Base-by-base conservation (phyloP, 2,797 vertebrate genomes). In the Enteromius paludinosus region DNA sequence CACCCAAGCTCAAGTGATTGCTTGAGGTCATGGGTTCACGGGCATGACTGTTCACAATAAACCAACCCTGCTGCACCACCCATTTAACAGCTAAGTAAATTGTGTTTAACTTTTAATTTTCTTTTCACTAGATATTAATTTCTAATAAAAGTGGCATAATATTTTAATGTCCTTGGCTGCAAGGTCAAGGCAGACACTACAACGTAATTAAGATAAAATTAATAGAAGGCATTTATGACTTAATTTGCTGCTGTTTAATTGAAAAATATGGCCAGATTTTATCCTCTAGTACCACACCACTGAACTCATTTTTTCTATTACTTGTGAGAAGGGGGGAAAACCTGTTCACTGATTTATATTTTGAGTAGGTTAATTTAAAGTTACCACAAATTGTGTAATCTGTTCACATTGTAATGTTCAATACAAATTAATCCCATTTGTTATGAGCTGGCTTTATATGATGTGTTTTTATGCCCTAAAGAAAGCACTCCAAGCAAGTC, bases 161-260 rank as follows among this genome's bases (percentile, higher is more conserved):
- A 86, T 85, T 84, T 86, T 80, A 83, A 33, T 85, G 86, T 80
- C 79, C 69, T 66, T 83, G 65, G 72, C 85, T 83, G 88, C 86
- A 92, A 92, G 91, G 92, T 92, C 91, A 91, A 59, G 85, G 83
- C 78, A 83, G 88, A 89, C 92, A 87, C 74, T 18, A 84, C 87
- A 83, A 90, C 86, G 88, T 92, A 93, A 93, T 93, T 93, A 93
- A 92, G 91, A 93, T 92, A 88, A 93, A 91, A 90, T 91, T 92
- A 92, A 93, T 92, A 87, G 87, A 93, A 90, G 70, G 81, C 72
- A 78, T 88, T 89, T 92, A 92, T 89, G 91, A 87, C 91, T 92
- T 88, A 88, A 76, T 92, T 92, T 90, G 87, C 85, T 85, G 80
- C 78, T 47, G 49, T 92, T 91, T 92, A 91, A 93, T 89, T 92